These are phyloP conservation scores for Calliopsis andreniformis DNA, from an alignment of 1,140 invertebrate species.

Conservation along the genomic window DNA sequence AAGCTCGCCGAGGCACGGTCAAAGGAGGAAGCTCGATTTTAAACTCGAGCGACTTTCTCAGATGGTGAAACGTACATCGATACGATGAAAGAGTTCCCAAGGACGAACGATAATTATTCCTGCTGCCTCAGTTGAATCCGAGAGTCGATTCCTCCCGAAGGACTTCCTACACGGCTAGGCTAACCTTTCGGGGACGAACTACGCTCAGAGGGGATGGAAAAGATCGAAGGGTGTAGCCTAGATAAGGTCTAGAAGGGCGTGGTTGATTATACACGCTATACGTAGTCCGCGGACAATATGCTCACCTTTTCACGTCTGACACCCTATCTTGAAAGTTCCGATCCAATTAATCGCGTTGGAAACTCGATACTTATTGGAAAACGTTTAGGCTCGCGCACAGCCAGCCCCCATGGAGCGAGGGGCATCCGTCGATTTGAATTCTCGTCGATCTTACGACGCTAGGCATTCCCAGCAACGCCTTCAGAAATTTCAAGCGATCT, in stretches of 20 bases:
- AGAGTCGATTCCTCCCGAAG: conserved; percentile 46
- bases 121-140: conserved; percentile 15
- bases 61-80: background rate
- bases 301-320: conserved; percentile 40
- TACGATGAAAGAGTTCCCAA: background rate
- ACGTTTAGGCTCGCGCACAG: conserved; percentile 12
- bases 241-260: conserved; percentile 64
- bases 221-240: conserved; percentile 65
- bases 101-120: conserved; percentile 8
- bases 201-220: background rate
- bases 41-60: background rate
- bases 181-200: conserved; percentile 39
- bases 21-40: too few species aligned
- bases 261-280: conserved; percentile 60
- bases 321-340: conserved; percentile 51
- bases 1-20: too few species aligned
- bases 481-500: too few species aligned
- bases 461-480: background rate
- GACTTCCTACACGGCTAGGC: conserved; percentile 37
- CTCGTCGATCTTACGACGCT: background rate
- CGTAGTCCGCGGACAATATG: conserved; percentile 27
- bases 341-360: conserved; percentile 39
- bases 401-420: background rate
- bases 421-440: too few species aligned
- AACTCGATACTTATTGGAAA: conserved; percentile 34